Evolutionary conservation across 2,797 vertebrate genomes (phyloP).

Genomic region (Knipowitschia caucasica): DNA sequence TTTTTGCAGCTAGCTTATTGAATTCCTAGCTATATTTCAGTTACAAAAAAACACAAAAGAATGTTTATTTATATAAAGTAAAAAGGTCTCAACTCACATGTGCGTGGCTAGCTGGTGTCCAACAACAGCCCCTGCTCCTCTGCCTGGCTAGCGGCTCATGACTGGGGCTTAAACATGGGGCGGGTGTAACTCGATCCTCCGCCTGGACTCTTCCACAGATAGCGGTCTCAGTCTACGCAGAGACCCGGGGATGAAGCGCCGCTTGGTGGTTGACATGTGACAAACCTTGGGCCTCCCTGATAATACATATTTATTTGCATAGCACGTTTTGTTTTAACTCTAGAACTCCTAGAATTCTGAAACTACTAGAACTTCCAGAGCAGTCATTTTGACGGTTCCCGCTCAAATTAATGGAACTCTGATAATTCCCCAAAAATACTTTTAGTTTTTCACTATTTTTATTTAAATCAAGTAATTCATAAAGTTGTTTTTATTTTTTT

Average conservation of each 20-base stretch:
- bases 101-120: conserved; percentile 19
- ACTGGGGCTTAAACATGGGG: conserved; percentile 72
- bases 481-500: too few species aligned
- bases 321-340: too few species aligned
- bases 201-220: conserved; percentile 52
- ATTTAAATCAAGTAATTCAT: too few species aligned
- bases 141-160: conserved; percentile 66
- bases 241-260: conserved; percentile 63
- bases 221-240: conserved; percentile 20
- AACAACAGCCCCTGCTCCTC: conserved; percentile 17
- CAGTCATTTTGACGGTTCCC: too few species aligned
- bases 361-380: too few species aligned
- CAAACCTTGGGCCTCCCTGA: conserved; percentile 28
- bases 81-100: conserved; percentile 55
- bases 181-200: conserved; percentile 74
- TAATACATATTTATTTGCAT: too few species aligned
- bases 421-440: too few species aligned
- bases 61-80: too few species aligned
- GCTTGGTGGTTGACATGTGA: conserved; percentile 65
- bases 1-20: conserved; percentile 34
- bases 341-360: too few species aligned
- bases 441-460: too few species aligned
- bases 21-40: not conserved
- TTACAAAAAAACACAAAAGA: too few species aligned
- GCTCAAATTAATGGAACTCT: too few species aligned